Conservation (phyloP, 2,113 vertebrate species). For the Xiphias gladius region DNA sequence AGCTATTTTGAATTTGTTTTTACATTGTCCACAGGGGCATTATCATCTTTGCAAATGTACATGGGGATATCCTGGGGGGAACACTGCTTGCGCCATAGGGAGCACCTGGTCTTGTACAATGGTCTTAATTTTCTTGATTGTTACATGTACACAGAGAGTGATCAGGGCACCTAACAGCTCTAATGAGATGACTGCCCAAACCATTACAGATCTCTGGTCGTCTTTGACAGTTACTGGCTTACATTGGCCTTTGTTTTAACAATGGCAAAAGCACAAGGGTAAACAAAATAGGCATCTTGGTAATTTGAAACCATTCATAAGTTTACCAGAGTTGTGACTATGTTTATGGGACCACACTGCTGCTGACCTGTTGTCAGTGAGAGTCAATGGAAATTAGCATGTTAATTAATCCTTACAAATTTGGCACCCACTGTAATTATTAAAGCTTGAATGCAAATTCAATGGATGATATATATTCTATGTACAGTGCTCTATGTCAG, state of each 20-base stretch:
- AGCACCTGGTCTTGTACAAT: slow-evolving; percentile 19
- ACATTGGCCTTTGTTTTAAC: slow-evolving; percentile 3
- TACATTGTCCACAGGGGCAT: slow-evolving; percentile 8
- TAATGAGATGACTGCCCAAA: slow-evolving; percentile 7
- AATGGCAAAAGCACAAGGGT: neutral
- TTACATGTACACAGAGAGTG: slow-evolving; percentile 24
- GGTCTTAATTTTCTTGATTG: slow-evolving; percentile 16
- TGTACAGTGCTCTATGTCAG: neutral
- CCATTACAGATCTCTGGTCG: slow-evolving; percentile 14
- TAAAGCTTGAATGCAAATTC: slow-evolving; percentile 33
- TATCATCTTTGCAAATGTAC: neutral
- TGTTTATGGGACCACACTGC: slow-evolving; percentile 18
- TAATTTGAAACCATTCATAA: slow-evolving; percentile 10
- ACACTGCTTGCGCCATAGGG: slow-evolving; percentile 18
- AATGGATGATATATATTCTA: neutral
- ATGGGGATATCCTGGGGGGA: slow-evolving; percentile 2
- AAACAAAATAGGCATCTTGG: neutral
- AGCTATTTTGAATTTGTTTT: slow-evolving; percentile 8
- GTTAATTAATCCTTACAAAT: slow-evolving; percentile 50
- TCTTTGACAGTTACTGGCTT: slow-evolving; percentile 11
- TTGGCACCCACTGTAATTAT: slow-evolving; percentile 38
- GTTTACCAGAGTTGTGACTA: neutral
- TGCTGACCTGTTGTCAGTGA: slow-evolving; percentile 24
- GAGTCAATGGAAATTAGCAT: slow-evolving; percentile 41
- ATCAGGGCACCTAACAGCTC: slow-evolving; percentile 27